phyloP scores from a whole-genome alignment of 2,797 vertebrate genomes.

The Limosa lapponica region DNA sequence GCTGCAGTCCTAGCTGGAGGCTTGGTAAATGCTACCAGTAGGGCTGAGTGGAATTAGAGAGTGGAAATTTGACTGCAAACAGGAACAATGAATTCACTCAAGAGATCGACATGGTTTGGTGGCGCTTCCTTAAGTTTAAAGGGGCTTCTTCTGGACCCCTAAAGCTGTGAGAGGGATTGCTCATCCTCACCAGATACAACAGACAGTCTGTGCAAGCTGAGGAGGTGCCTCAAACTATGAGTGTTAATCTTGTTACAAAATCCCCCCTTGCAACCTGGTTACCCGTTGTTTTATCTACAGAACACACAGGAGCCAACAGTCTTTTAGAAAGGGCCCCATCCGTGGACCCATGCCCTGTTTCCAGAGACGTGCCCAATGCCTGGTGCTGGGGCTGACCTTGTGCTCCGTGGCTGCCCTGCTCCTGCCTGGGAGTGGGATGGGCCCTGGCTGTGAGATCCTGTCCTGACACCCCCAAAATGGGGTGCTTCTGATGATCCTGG shows the following conservation, averaged over 20 bases:
- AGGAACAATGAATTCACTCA: neutral
- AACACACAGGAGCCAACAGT: neutral
- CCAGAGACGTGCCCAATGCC: no score
- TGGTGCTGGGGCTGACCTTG: accelerated
- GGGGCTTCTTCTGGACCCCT: no score
- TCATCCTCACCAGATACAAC: neutral
- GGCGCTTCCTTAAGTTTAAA: neutral
- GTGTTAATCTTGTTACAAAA: neutral
- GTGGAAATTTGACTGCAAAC: neutral
- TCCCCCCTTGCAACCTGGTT: neutral
- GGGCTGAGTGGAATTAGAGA: neutral
- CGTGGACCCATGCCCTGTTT: no score
- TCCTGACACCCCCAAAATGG: accelerated
- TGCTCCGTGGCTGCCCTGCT: neutral
- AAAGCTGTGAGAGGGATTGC: accelerated
- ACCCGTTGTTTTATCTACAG: neutral
- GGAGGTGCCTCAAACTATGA: neutral
- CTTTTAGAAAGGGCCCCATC: neutral
- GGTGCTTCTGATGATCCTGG: neutral
- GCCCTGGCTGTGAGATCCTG: neutral
- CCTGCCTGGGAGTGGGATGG: neutral
- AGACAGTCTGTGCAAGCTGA: neutral
- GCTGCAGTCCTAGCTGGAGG: neutral
- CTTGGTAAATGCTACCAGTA: neutral
- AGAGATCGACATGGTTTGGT: neutral